A percentile compares a stretch with the other conserved stretches of the same genome.
These are phyloP conservation scores for Triplophysa siluroides DNA, from an alignment of 2,113 vertebrate species.

Conservation along the genomic window DNA sequence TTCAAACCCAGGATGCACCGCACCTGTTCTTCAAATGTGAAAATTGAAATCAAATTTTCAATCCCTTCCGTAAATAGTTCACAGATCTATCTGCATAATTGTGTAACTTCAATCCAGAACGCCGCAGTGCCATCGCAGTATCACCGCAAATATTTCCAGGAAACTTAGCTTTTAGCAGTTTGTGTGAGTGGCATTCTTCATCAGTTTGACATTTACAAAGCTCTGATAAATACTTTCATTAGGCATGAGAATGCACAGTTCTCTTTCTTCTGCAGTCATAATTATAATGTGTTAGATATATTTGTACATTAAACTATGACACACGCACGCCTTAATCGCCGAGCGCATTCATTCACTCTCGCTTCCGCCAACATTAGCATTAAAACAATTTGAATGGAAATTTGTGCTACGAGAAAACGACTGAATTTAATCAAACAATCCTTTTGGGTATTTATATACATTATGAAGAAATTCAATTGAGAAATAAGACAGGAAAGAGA, in stretches of 20 bases:
- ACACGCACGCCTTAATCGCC: conserved; percentile 21
- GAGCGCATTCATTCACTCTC: conserved; percentile 39
- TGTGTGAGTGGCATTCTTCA: conserved; percentile 18
- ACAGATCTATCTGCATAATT: background rate
- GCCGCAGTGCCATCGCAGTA: background rate
- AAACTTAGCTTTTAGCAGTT: conserved; percentile 31
- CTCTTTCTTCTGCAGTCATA: conserved; percentile 26
- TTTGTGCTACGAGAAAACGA: conserved; percentile 49
- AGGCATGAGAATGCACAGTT: conserved; percentile 16
- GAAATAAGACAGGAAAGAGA: conserved; percentile 3
- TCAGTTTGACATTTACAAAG: conserved; percentile 18
- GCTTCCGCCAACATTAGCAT: conserved; percentile 62
- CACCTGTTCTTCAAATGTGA: too few relatives aligned
- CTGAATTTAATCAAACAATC: conserved; percentile 64
- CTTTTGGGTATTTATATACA: conserved; percentile 57
- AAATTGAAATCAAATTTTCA: too few relatives aligned
- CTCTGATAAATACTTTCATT: conserved; percentile 33
- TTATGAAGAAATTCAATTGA: conserved; percentile 45
- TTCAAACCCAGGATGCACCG: too few relatives aligned
- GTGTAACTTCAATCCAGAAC: background rate
- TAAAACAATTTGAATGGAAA: conserved; percentile 73
- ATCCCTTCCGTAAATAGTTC: too few relatives aligned
- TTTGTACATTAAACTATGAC: conserved; percentile 45
- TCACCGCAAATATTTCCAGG: background rate
- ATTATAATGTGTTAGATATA: conserved; percentile 43